Base-by-base conservation (phyloP, 1,140 invertebrate species). In the Neuroterus valhalla region DNA sequence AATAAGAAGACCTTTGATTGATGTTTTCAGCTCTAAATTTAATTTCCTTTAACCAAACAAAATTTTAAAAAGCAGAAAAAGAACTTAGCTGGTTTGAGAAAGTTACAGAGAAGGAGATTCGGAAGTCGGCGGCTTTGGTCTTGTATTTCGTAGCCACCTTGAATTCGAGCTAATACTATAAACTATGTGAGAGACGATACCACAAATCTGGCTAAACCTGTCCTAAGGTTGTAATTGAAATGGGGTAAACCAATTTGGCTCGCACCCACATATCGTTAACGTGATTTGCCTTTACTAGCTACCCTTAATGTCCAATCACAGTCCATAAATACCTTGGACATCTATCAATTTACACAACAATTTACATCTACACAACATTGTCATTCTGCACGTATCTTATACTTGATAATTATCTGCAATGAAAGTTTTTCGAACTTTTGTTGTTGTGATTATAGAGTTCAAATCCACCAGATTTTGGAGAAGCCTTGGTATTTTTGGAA, bases 181-280 rank as follows among this genome's bases (percentile, higher is more conserved):
- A 75, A 70, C 55, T 66, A 42, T 70, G 68, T 14, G 43, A 70
- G 52, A 44, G 55, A 55, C 21, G 55, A 50, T 77, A 70, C 62
- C 52, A 68, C 70, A 77, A 77, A 77, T 77, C 75, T 77, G 66
- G 66, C 66, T 72, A 70, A 77, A 77, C 73, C 67, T 68, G 68
- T 70, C 67, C 48, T 46, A 50, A 66, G 50, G 66, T 77, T 62
- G 70, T 77, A 77, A 77, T 73, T 66, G 52, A 72, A 77, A 72
- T 68, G 26, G 71, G 62, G 69, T 52, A 55, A 69, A 72, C 71
- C 75, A 70, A 77, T 77, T 77, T 70, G 17, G 17, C 43, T 55
- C 38, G 42, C 10, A 68, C 43, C 43, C 12, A 43, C 19, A 52
- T 66, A 52, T 50, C 48, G n/a, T 72, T 48, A 72, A 17, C 23